Conservation (phyloP, 2,888 invertebrate species). For the Drosophila mulleri region DNA sequence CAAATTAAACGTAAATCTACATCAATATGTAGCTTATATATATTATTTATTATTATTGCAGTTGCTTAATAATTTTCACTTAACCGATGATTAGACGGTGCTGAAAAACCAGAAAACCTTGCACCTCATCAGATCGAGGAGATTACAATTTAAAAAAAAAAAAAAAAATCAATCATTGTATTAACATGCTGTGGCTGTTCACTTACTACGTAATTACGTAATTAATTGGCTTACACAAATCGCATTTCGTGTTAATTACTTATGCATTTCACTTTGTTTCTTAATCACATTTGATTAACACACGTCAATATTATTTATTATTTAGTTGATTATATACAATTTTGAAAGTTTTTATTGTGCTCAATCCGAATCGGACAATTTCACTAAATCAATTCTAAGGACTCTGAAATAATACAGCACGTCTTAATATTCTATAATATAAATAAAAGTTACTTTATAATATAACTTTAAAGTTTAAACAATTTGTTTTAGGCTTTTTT, state of each 20-base stretch:
- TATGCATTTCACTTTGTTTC: background rate
- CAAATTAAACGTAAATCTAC: slow-evolving; percentile 10
- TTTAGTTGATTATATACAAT: too few species aligned
- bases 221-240: background rate
- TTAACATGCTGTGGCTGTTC: slow-evolving; percentile 15
- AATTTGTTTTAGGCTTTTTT: too few species aligned
- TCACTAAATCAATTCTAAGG: background rate
- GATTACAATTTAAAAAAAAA: slow-evolving; percentile 26
- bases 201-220: slow-evolving; percentile 21
- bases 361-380: background rate
- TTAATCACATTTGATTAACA: slow-evolving; percentile 1
- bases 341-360: background rate
- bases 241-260: slow-evolving; percentile 5
- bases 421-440: too few species aligned
- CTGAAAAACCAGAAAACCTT: slow-evolving; percentile 36
- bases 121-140: slow-evolving; percentile 21
- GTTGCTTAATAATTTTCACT: slow-evolving; percentile 21
- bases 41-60: background rate
- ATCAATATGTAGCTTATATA: background rate
- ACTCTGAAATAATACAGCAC: background rate
- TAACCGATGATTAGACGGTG: slow-evolving; percentile 11
- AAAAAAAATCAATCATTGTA: slow-evolving; percentile 5
- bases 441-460: too few species aligned
- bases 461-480: too few species aligned
- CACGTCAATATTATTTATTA: background rate